phyloP scores from a whole-genome alignment of 92 coral and sea anemone species.

The Anthopleura xanthogrammica region DNA sequence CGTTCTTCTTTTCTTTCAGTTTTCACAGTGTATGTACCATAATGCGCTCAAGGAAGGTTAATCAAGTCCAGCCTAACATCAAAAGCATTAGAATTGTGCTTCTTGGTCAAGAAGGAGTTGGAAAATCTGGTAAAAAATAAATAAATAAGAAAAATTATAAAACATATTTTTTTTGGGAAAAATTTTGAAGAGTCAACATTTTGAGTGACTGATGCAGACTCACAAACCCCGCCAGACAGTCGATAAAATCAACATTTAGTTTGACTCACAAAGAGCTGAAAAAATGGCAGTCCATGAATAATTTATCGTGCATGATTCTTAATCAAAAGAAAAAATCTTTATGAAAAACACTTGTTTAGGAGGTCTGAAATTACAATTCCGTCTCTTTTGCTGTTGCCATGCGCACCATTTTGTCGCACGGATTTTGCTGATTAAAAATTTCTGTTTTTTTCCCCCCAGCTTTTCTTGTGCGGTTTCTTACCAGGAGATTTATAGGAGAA shows the following conservation, averaged over 20 bases:
- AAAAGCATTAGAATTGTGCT: constrained; percentile 52
- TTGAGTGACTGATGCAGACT: no score
- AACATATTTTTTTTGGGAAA: background rate
- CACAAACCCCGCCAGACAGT: no score
- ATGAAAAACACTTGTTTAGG: no score
- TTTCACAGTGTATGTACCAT: background rate
- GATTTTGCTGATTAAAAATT: background rate
- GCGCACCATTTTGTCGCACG: background rate
- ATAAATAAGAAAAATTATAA: background rate
- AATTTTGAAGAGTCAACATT: background rate
- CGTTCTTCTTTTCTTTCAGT: background rate
- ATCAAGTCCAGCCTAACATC: constrained; percentile 20
- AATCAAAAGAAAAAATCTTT: no score
- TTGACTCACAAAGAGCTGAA: no score
- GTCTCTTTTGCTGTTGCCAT: no score
- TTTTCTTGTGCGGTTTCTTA: constrained; percentile 85
- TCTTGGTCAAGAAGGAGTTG: constrained; percentile 77
- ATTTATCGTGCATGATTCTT: no score
- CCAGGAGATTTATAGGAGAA: constrained; percentile 90
- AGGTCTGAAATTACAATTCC: no score
- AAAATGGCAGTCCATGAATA: no score
- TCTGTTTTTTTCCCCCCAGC: constrained; percentile 55
- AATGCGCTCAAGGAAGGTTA: constrained; percentile 31
- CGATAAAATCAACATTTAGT: no score
- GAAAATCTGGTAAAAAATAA: constrained; percentile 64